These are phyloP conservation scores for Cylindroiulus punctatus DNA, from an alignment of 2,888 invertebrate species.

Conservation along the genomic window DNA sequence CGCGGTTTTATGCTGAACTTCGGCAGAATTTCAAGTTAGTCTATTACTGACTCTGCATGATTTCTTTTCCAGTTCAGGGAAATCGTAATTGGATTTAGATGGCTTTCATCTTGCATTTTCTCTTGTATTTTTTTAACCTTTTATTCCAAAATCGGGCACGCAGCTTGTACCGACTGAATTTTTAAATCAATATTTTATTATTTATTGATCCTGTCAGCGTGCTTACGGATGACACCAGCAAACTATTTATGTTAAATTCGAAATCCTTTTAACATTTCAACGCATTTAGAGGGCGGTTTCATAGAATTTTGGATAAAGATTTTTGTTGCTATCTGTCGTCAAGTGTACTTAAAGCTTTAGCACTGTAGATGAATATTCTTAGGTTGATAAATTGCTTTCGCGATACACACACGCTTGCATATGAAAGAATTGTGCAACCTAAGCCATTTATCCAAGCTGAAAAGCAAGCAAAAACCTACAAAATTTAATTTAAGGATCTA, in stretches of 20 bases:
- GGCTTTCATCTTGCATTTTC: background rate
- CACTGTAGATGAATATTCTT: background rate
- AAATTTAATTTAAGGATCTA: no score
- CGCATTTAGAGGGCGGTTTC: background rate
- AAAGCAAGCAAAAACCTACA: no score
- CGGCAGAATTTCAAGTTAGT: background rate
- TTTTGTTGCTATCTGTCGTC: background rate
- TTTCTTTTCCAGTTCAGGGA: background rate
- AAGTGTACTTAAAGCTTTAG: background rate
- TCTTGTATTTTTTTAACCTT: background rate
- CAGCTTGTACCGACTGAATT: background rate
- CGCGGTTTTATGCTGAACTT: conserved; percentile 4
- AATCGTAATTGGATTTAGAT: conserved; percentile 33
- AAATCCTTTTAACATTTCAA: background rate
- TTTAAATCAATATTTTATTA: background rate
- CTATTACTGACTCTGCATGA: conserved; percentile 11
- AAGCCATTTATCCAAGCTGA: no score
- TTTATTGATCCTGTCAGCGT: background rate
- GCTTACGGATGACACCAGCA: background rate
- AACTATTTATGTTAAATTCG: background rate
- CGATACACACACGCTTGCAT: no score
- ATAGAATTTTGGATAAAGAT: background rate
- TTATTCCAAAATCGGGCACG: background rate
- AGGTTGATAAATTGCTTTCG: background rate
- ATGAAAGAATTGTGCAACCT: no score